Percentiles rank a stretch among this genome's conserved stretches.
Conservation (phyloP, 2,113 vertebrate genomes). For the Odontophorus gujanensis region DNA sequence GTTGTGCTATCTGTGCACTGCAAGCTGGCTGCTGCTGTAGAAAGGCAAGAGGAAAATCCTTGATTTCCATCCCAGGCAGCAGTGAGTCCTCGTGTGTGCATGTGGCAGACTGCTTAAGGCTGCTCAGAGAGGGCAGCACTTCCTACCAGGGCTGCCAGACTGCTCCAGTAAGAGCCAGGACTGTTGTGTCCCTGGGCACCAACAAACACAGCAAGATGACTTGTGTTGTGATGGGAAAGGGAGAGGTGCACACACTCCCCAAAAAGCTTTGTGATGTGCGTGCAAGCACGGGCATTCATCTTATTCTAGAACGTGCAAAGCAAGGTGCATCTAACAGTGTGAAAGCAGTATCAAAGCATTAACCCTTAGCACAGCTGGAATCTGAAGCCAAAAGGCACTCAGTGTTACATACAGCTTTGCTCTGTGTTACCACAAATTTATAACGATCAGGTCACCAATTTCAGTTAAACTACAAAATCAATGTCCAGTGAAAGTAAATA, state of each 20-base stretch:
- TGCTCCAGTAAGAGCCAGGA: not conserved
- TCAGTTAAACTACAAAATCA: constrained; percentile 4
- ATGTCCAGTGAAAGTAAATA: constrained; percentile 37
- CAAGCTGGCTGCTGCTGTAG: not conserved
- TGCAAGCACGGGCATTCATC: not conserved
- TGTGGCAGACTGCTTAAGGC: not conserved
- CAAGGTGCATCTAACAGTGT: not conserved
- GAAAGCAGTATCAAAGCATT: not conserved
- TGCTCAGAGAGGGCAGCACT: not conserved
- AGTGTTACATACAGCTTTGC: not conserved
- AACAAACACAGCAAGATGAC: not conserved
- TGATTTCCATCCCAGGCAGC: not conserved
- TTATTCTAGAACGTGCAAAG: not conserved
- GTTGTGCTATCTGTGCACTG: rapidly evolving
- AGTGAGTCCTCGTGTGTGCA: not conserved
- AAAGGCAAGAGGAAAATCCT: not conserved
- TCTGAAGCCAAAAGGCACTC: not conserved
- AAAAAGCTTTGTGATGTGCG: not conserved
- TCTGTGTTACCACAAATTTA: not conserved
- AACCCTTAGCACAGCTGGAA: not conserved
- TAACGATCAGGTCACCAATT: not conserved
- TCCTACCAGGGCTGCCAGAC: not conserved
- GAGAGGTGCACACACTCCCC: not conserved
- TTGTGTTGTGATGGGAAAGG: not conserved
- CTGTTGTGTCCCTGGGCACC: not conserved